Base-by-base conservation (phyloP, 2,888 invertebrate species). In the Agrochola macilenta region DNA sequence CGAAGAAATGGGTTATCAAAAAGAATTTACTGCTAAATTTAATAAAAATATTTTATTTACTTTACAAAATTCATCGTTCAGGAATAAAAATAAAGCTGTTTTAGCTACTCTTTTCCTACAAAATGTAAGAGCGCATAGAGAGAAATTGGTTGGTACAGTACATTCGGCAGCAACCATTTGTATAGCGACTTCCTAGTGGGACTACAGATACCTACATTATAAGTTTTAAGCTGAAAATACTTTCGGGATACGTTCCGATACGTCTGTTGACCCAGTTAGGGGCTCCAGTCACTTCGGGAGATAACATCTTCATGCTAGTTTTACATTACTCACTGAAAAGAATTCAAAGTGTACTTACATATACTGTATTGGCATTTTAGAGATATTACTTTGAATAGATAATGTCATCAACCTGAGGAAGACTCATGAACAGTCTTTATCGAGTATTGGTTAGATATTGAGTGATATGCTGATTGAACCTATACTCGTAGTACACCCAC, bases 201-300 rank as follows among this genome's bases (percentile, higher is more conserved):
- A 26, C 35, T 75, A 43, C 4, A 43, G 60, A 14, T 46, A 46
- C 14, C 46, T 54, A 65, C 72, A 86, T 84, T 86, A 76, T 74
- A 84, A 86, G 81, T 83, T 84, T 83, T 84, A 72, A 84, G 72
- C 84, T 84, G 69, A 54, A 86, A 84, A 75, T 79, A 66, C 84
- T 79, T 86, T 86, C 49, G 30, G 72, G 58, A 79, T 83, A 73
- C 79, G 54, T 75, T 78, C 49, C 61, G 57, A 84, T 84, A 79
- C 74, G 54, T 84, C 58, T 75, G 54, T 79, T 84, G 83, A 84
- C 83, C 86, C 23, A 86, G 79, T 86, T 84, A 78, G 68, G 14
- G 23, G 52, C n/a, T 39, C 30, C 39, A 61, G 54, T 70, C 69
- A 73, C 58, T 83, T 66, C 26, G 20, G 11, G 12, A 72, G 86